Conservation (phyloP, 2,797 vertebrate genomes). For the Falco naumanni region DNA sequence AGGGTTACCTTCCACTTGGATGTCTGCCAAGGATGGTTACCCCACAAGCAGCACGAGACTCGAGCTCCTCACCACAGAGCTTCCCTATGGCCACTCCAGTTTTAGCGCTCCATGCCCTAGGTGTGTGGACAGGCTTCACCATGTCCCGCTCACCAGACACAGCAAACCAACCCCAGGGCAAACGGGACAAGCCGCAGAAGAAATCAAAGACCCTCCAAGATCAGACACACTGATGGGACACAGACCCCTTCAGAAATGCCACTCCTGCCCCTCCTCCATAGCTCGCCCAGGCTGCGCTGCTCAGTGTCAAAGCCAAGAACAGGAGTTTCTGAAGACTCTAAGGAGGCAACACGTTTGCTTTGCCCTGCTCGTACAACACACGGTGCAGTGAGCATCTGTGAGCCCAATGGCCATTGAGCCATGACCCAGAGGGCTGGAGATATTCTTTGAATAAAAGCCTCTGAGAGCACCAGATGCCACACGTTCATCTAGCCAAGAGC, state of each 20-base stretch:
- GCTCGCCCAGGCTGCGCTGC: neutral
- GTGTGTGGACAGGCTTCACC: neutral
- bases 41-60: neutral
- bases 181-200: neutral
- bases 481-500: neutral
- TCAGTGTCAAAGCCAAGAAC: neutral
- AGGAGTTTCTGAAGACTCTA: neutral
- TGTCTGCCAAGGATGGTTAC: neutral
- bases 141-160: neutral
- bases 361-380: neutral
- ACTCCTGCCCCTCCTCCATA: neutral
- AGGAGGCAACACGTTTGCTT: neutral
- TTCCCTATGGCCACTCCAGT: too few relatives aligned
- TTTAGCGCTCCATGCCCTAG: neutral
- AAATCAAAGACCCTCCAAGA: neutral
- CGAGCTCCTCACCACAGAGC: neutral
- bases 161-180: neutral
- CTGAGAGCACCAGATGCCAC: neutral
- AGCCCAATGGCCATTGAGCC: neutral
- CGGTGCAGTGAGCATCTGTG: neutral
- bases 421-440: neutral
- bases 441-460: neutral
- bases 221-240: neutral
- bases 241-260: neutral
- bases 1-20: neutral